These are phyloP conservation scores for Uria aalge DNA, from an alignment of 2,113 vertebrate species.

Conservation along the genomic window DNA sequence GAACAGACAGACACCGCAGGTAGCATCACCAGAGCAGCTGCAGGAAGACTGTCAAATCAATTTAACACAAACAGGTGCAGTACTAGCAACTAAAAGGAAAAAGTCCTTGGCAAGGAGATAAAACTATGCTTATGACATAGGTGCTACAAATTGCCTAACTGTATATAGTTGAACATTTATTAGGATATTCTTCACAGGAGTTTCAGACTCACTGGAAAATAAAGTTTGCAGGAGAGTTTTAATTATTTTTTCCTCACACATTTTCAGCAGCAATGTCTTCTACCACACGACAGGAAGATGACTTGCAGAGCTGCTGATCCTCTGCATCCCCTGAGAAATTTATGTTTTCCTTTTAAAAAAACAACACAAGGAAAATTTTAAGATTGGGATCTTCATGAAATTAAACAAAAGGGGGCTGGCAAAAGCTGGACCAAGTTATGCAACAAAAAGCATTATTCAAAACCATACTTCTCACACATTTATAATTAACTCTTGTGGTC, in stretches of 20 bases:
- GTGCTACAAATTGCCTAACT: background rate
- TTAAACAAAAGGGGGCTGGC: background rate
- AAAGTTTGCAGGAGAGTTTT: background rate
- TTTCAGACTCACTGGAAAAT: background rate
- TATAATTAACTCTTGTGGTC: background rate
- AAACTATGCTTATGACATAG: background rate
- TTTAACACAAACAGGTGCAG: background rate
- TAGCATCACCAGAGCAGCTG: background rate
- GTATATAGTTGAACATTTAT: background rate
- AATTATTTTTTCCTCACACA: background rate
- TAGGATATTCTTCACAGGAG: background rate
- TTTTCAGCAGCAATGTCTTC: background rate
- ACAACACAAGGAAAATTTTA: background rate
- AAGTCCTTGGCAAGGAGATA: background rate
- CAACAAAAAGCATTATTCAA: slow-evolving; percentile 1
- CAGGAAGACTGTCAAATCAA: background rate
- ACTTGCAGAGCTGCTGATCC: background rate
- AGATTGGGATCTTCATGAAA: background rate
- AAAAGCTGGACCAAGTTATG: background rate
- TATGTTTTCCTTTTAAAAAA: background rate
- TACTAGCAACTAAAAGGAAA: background rate
- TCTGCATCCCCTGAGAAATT: background rate
- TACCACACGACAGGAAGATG: background rate
- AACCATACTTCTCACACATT: background rate
- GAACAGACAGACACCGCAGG: background rate